These are phyloP conservation scores for Micrasema longulum DNA, from an alignment of 1,140 invertebrate genomes.

Conservation along the genomic window DNA sequence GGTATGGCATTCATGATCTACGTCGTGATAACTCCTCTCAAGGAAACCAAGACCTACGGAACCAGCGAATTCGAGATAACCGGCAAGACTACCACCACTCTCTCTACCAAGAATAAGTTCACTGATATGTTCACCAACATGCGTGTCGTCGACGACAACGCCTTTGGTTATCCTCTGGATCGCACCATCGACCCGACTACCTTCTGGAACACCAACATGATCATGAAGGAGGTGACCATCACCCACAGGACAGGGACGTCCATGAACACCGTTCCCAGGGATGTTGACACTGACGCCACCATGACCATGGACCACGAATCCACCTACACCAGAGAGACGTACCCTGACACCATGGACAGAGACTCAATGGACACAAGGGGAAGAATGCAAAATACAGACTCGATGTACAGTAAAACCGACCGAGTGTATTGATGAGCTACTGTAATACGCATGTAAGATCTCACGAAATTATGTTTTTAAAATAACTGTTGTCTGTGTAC, in stretches of 20 bases:
- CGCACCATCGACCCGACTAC: slow-evolving; percentile 68
- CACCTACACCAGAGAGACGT: background rate
- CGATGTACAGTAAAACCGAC: too few relatives aligned
- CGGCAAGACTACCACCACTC: slow-evolving; percentile 61
- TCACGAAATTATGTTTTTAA: too few relatives aligned
- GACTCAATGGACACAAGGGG: background rate
- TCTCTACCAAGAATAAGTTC: slow-evolving; percentile 61
- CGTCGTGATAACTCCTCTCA: slow-evolving; percentile 71
- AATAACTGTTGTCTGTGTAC: too few relatives aligned
- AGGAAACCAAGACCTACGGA: slow-evolving; percentile 54
- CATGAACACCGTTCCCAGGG: background rate
- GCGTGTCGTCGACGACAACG: slow-evolving; percentile 68
- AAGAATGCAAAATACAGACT: background rate
- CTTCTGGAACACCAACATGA: slow-evolving; percentile 74
- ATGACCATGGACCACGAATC: background rate
- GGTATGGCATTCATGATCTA: slow-evolving; percentile 75
- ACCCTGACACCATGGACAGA: background rate
- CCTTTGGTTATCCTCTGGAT: slow-evolving; percentile 76
- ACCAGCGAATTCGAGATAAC: slow-evolving; percentile 56
- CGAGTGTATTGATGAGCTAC: too few relatives aligned
- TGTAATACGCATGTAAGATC: too few relatives aligned
- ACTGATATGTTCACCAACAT: slow-evolving; percentile 75
- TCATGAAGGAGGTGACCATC: slow-evolving; percentile 73
- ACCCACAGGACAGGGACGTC: slow-evolving; percentile 64
- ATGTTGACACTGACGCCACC: background rate